These are phyloP conservation scores for Myzus persicae DNA, from an alignment of 1,140 invertebrate genomes.

Conservation along the genomic window DNA sequence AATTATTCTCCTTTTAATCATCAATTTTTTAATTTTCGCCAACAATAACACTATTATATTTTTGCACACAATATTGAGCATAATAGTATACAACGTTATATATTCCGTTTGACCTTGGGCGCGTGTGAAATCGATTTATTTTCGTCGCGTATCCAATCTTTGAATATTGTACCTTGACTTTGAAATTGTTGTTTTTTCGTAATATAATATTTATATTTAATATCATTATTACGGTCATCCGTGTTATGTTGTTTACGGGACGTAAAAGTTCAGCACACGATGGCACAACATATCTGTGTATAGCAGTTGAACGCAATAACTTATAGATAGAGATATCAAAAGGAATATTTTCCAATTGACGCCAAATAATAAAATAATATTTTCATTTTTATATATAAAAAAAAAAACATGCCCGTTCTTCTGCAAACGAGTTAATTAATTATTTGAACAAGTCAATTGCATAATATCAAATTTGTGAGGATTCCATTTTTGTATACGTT, in stretches of 20 bases:
- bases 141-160: conserved; percentile 30
- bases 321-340: neutral
- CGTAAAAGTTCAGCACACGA: neutral
- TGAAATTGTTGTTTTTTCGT: conserved; percentile 24
- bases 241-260: neutral
- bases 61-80: neutral
- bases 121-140: conserved; percentile 42
- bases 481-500: neutral
- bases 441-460: neutral
- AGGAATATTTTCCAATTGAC: neutral
- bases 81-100: neutral
- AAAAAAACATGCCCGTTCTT: neutral
- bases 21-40: neutral
- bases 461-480: neutral
- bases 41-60: neutral
- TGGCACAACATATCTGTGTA: neutral
- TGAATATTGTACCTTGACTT: conserved; percentile 39
- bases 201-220: neutral
- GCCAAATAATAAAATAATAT: neutral
- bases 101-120: neutral
- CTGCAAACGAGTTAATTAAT: neutral
- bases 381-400: neutral
- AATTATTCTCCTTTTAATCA: neutral
- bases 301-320: neutral
- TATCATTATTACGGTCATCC: neutral